phyloP scores from a whole-genome alignment of 1,140 invertebrate species.

The Drosophila parvula region DNA sequence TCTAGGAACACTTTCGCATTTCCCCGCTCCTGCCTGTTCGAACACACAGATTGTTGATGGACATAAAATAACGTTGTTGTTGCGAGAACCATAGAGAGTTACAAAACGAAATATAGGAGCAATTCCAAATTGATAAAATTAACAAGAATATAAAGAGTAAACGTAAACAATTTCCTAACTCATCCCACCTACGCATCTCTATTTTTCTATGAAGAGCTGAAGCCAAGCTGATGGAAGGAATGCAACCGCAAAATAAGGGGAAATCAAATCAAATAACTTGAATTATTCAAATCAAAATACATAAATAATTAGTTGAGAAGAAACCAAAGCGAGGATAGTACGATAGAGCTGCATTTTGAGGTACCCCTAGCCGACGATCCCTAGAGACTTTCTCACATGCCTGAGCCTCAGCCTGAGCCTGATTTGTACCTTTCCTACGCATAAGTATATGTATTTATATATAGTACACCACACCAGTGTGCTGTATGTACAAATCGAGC shows the following conservation, averaged over 20 bases:
- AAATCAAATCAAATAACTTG: conserved; percentile 49
- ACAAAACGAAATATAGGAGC: conserved; percentile 38
- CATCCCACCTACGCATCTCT: conserved; percentile 82
- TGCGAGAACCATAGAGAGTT: conserved; percentile 53
- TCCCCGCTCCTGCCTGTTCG: conserved; percentile 42
- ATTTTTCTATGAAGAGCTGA: conserved; percentile 80
- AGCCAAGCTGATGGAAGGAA: conserved; percentile 45
- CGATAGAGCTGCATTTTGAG: conserved; percentile 71
- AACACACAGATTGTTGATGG: conserved; percentile 52
- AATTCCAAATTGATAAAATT: conserved; percentile 16
- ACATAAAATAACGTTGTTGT: conserved; percentile 46
- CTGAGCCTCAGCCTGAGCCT: conserved; percentile 69
- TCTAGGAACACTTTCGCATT: conserved; percentile 31
- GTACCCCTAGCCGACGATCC: conserved; percentile 28
- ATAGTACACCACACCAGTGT: conserved; percentile 23
- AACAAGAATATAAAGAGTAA: conserved; percentile 16
- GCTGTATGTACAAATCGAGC: conserved; percentile 61
- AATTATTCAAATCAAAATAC: conserved; percentile 59
- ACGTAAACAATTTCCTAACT: conserved; percentile 79
- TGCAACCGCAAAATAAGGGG: conserved; percentile 19
- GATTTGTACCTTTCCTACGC: conserved; percentile 81
- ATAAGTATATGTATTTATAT: conserved; percentile 59
- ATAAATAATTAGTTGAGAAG: conserved; percentile 32
- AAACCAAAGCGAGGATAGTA: conserved; percentile 32
- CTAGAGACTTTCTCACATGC: conserved; percentile 76